Evolutionary conservation across 2,113 vertebrate species (phyloP).

Genomic region (Rousettus leschenaultii): DNA sequence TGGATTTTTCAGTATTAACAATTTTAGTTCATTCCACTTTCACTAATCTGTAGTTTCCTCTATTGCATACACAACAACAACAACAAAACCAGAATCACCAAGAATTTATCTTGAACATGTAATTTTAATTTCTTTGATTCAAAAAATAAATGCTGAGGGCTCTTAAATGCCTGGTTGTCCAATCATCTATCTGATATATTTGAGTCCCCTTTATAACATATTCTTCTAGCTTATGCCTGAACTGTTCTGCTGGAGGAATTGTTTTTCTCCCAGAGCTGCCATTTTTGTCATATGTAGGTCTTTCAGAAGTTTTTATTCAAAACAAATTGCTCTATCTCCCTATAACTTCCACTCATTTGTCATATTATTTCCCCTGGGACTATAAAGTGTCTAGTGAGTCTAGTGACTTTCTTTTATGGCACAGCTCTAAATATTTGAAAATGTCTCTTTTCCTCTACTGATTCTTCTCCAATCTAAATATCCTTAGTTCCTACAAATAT

Average conservation of each 20-base stretch:
- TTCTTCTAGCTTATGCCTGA: background rate
- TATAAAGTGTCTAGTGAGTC: background rate
- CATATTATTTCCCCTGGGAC: background rate
- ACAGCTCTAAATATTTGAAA: background rate
- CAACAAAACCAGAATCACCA: background rate
- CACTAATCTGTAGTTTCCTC: background rate
- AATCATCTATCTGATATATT: background rate
- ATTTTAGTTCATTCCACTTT: background rate
- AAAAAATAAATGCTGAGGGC: background rate
- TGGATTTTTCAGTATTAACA: background rate
- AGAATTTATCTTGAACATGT: background rate
- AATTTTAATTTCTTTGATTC: background rate
- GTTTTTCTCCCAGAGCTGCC: background rate
- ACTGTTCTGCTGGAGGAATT: background rate
- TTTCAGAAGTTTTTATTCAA: conserved; percentile 21
- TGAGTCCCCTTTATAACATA: background rate
- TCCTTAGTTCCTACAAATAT: conserved; percentile 13
- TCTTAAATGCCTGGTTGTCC: background rate
- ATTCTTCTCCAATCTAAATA: background rate
- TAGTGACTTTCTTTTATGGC: background rate
- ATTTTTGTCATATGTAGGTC: background rate
- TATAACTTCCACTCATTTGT: background rate
- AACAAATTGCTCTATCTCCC: background rate
- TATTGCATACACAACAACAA: background rate
- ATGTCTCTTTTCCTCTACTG: background rate